A percentile compares a stretch with the other conserved stretches of the same genome.
Evolutionary conservation across 2,888 invertebrate species (phyloP).

Genomic region (Elegia similella): DNA sequence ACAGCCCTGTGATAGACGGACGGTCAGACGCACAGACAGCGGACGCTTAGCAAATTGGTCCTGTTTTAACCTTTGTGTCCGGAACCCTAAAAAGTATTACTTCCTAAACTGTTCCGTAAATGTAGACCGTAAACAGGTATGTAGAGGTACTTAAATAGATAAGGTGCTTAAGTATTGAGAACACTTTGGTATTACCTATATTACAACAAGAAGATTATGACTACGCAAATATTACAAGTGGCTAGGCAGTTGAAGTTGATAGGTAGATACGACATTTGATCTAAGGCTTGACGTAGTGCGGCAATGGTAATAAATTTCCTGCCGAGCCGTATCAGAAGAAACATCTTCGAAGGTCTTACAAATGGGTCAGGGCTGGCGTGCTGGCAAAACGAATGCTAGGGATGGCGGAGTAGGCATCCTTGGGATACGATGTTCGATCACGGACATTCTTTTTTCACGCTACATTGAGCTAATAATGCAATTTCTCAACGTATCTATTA

Average conservation of each 20-base stretch:
- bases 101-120: too few relatives aligned
- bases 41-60: too few relatives aligned
- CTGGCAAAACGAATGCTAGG: not conserved
- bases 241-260: not conserved
- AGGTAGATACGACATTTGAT: slow-evolving; percentile 14
- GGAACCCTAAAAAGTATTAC: too few relatives aligned
- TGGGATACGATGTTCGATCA: not conserved
- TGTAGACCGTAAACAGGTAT: not conserved
- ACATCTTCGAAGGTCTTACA: slow-evolving; percentile 53
- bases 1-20: too few relatives aligned
- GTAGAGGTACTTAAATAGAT: not conserved
- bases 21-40: too few relatives aligned
- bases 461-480: too few relatives aligned
- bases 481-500: too few relatives aligned
- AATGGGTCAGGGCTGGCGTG: slow-evolving; percentile 60
- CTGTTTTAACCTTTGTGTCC: too few relatives aligned
- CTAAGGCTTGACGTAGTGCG: slow-evolving; percentile 12
- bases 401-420: not conserved
- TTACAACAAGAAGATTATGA: not conserved
- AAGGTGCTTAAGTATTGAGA: not conserved
- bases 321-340: slow-evolving; percentile 49
- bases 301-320: slow-evolving; percentile 45
- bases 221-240: not conserved
- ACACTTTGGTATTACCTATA: not conserved
- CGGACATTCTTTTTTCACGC: not conserved